Evolutionary conservation across 30 jellyfish, hydroid and myxozoan species (phyloP).

Genomic region (Aurelia sp.): DNA sequence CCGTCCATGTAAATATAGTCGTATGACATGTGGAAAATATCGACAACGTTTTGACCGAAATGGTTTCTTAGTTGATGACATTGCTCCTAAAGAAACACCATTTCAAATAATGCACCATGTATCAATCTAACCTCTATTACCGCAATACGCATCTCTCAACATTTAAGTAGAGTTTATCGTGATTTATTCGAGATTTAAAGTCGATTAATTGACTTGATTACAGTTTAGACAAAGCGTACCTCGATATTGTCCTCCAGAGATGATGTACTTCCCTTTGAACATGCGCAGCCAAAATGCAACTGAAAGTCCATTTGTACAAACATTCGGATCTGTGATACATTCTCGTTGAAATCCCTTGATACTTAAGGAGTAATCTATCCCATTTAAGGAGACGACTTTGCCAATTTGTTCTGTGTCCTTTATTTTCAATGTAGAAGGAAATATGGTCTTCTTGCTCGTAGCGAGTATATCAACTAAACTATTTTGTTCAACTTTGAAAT

Average conservation of each 20-base stretch:
- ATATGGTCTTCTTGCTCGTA: conserved; percentile 22
- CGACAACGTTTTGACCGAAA: too few species aligned
- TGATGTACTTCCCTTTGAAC: conserved; percentile 70
- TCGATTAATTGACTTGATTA: too few species aligned
- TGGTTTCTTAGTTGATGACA: too few species aligned
- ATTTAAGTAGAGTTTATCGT: too few species aligned
- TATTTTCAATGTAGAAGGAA: conserved; percentile 25
- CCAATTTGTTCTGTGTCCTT: conserved; percentile 75
- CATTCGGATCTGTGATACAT: conserved; percentile 78
- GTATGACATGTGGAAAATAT: too few species aligned
- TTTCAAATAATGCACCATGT: too few species aligned
- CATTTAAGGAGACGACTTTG: conserved; percentile 64
- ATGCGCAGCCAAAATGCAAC: conserved; percentile 86
- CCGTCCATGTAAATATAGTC: too few species aligned
- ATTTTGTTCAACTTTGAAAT: conserved; percentile 47
- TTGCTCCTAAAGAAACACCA: too few species aligned
- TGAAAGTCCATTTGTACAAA: conserved; percentile 75
- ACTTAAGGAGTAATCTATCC: conserved; percentile 74
- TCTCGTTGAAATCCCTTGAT: conserved; percentile 67
- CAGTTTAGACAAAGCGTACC: conserved; percentile 16
- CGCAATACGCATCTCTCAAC: too few species aligned
- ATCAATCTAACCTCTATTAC: too few species aligned
- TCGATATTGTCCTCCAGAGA: conserved; percentile 84
- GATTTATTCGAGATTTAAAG: too few species aligned
- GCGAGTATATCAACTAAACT: conserved; percentile 30